These are phyloP conservation scores for Ceratitis capitata DNA, from an alignment of 1,140 invertebrate species.

Conservation along the genomic window DNA sequence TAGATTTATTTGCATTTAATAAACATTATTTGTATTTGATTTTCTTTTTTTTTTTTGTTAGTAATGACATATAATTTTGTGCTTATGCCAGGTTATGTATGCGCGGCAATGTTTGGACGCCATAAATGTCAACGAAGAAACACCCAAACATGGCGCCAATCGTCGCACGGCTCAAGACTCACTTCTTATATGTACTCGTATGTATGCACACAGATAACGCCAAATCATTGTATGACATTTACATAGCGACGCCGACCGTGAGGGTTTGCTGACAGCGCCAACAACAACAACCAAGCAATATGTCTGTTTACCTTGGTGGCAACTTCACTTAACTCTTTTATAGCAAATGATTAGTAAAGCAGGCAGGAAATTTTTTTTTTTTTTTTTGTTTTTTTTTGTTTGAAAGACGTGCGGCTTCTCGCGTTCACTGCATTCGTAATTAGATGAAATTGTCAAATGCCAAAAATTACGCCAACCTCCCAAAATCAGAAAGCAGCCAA, in stretches of 20 bases:
- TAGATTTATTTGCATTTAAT: not conserved
- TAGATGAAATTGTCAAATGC: constrained; percentile 39
- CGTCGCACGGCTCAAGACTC: not conserved
- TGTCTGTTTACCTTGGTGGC: not conserved
- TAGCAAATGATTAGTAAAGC: not conserved
- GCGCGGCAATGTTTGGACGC: not conserved
- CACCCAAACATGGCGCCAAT: not conserved
- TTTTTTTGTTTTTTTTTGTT: too few species aligned
- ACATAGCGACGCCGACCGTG: not conserved
- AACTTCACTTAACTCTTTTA: not conserved
- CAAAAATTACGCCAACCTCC: not conserved
- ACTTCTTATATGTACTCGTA: too few species aligned
- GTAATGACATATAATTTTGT: not conserved
- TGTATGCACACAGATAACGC: too few species aligned
- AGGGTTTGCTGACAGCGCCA: not conserved
- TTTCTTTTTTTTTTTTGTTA: too few species aligned
- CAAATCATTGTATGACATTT: too few species aligned
- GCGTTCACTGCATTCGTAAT: constrained; percentile 38
- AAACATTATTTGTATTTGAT: not conserved
- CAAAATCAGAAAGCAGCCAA: not conserved
- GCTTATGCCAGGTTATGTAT: not conserved
- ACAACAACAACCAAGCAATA: too few species aligned
- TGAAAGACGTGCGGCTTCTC: not conserved
- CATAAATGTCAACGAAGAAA: constrained; percentile 24
- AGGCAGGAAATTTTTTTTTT: not conserved